Base-by-base conservation (phyloP, 2,888 invertebrate species). In the Alsophila aescularia region DNA sequence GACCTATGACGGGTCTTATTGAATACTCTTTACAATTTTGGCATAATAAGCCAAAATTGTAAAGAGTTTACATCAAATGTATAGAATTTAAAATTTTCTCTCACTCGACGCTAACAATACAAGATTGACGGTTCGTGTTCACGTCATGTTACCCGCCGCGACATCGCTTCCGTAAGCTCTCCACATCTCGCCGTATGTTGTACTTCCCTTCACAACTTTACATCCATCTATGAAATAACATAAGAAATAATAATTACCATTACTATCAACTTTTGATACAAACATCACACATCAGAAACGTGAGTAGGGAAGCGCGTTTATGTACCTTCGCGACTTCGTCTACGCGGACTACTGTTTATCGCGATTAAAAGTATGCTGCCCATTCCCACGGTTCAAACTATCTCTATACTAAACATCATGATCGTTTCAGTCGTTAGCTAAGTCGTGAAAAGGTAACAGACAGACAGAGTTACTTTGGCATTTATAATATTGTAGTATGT, bases 111-210 rank as follows among this genome's bases (percentile, higher is more conserved):
- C 52, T 62, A 63, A 70, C 67, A 72, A 70, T 67, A 64, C 58
- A 64, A 66, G 65, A 70, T 72, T 71, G 70, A 69, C 74, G 56
- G 67, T 47, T 60, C 70, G 60, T 67, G 69, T 66, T 66, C 60
- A 53, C 62, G 62, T 55, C 70, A 60, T 58, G 67, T 67, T 67
- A 53, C 64, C 52, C 60, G 37, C 58, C 45, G 16, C 56, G 61
- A 70, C 65, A 62, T 63, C 63, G 65, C 68, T 64, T 64, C 68
- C 67, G 62, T 43, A 52, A 56, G 52, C 60, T 65, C 58, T 13
- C 56, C 60, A 50, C 62, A 65, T 61, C 64, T 66, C 59, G 37
- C 21, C 10, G n/a, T 29, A n/a, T 10, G 10, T n/a, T 29, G 2
- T 29, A 29, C 36, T 61, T 60, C 52, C 60, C 61, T 58, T 58